Evolutionary conservation across 2,888 invertebrate species (phyloP).

Genomic region (Isotomurus palustris): DNA sequence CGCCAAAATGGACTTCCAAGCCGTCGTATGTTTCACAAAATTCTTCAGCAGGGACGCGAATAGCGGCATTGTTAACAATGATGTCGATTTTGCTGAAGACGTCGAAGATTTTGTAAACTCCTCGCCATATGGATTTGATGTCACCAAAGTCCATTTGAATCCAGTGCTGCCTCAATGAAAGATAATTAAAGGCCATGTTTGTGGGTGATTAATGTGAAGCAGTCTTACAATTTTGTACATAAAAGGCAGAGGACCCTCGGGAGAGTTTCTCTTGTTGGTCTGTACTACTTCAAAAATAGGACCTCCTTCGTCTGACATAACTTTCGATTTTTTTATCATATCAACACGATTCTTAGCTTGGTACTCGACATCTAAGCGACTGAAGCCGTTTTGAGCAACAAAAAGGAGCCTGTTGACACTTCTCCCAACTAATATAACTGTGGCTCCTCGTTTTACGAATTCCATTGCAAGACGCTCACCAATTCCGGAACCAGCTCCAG

Average conservation of each 20-base stretch:
- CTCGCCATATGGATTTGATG: neutral
- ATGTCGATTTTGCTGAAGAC: slow-evolving; percentile 1
- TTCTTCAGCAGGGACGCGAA: neutral
- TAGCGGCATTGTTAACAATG: slow-evolving; percentile 3
- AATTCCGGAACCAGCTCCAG: slow-evolving; percentile 2
- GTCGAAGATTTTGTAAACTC: neutral
- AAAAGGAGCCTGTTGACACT: no score
- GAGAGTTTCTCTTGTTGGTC: no score
- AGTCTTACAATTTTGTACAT: no score
- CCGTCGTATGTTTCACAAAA: neutral
- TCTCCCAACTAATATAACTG: slow-evolving; percentile 2
- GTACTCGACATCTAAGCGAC: no score
- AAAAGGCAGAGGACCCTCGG: no score
- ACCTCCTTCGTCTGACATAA: no score
- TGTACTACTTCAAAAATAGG: no score
- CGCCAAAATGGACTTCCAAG: slow-evolving; percentile 3
- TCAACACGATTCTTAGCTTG: no score
- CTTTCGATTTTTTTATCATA: no score
- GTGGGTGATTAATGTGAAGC: no score
- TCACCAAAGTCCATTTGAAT: slow-evolving; percentile 1
- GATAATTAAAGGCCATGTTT: no score
- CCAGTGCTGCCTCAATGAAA: neutral
- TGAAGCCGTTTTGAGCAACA: no score
- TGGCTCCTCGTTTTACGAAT: slow-evolving; percentile 4
- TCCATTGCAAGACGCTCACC: slow-evolving; percentile 2